Base-by-base conservation (phyloP, 2,797 vertebrate genomes). In the Sebastes iracundus region DNA sequence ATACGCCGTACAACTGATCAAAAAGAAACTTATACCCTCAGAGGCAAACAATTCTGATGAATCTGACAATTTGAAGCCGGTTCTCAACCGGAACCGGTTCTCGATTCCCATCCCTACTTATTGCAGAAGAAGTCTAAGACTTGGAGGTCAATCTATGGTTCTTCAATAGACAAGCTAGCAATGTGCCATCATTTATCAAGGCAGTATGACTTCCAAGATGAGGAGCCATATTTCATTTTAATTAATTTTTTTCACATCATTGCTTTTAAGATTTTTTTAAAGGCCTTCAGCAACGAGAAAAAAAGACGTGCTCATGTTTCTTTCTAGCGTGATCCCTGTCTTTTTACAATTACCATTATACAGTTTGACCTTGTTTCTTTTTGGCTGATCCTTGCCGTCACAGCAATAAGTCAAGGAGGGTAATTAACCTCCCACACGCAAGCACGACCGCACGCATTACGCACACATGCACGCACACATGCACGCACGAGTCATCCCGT, bases 381-480 rank as follows among this genome's bases (percentile, higher is more conserved):
- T 77, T 79, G 79, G 75, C 75, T 81, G 68, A 90, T 88, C 82
- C 16, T 74, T 83, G 49, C 64, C 77, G 56, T 85, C 80, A 68
- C 77, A 85, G 79, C 49, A 77, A 85, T 78, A 81, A 85, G 81
- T 86, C 76, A 75, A 85, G 55, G 61, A 79, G 74, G 68, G 79
- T 83, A 88, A 92, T 91, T 90, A 91, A 89, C 89, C 87, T 84
- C 78, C 58, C 11, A 53, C 62, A 25, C 6, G 4, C 52, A 61
- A 52, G 12, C 70, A 58, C 8, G 2, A 22, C 33, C 63, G 64
- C 84, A 53, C 81, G 52, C 72, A 80, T 28, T 30, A 61, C 18
- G 22, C 61, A 38, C 13, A 23, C 77, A 53, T 38, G 62, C 23
- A 75, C 61, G 18, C 49, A 18, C 2, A n/a, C 52, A 59, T 35